phyloP scores from a whole-genome alignment of 2,888 invertebrate genomes.

The Nymphalis urticae region DNA sequence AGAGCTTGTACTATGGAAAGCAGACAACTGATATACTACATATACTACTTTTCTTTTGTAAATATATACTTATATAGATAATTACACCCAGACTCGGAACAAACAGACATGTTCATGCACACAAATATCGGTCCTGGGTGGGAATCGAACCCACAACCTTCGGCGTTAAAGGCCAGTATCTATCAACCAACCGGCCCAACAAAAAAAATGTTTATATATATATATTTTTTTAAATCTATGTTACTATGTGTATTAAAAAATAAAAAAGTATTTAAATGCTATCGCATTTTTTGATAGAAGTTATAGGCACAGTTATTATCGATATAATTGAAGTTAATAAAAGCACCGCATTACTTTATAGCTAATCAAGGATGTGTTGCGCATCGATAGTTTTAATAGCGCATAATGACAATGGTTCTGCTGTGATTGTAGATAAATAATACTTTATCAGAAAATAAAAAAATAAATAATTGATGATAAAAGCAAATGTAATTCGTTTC shows the following conservation, averaged over 20 bases:
- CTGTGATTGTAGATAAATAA: background rate
- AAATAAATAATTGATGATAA: background rate
- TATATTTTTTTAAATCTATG: background rate
- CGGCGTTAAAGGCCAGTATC: too few species aligned
- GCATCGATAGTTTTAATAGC: slow-evolving; percentile 28
- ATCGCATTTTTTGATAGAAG: background rate
- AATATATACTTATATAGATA: too few species aligned
- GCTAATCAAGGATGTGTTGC: slow-evolving; percentile 18
- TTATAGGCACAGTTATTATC: slow-evolving; percentile 31
- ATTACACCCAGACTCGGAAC: too few species aligned
- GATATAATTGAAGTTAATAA: slow-evolving; percentile 33
- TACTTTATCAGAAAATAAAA: background rate
- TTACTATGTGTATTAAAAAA: background rate
- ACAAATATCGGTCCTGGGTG: too few species aligned
- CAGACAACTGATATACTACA: too few species aligned
- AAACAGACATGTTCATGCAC: too few species aligned
- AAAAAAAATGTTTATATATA: background rate
- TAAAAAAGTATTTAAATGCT: background rate
- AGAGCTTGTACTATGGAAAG: too few species aligned
- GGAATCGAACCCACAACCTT: too few species aligned
- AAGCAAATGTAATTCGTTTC: too few species aligned
- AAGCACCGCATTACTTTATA: slow-evolving; percentile 29
- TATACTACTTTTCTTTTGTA: too few species aligned
- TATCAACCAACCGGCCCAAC: too few species aligned
- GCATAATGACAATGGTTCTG: background rate